Percentiles rank a stretch among this genome's conserved stretches.
Conservation (phyloP, 2,113 vertebrate genomes). For the Pomatostomus ruficeps region DNA sequence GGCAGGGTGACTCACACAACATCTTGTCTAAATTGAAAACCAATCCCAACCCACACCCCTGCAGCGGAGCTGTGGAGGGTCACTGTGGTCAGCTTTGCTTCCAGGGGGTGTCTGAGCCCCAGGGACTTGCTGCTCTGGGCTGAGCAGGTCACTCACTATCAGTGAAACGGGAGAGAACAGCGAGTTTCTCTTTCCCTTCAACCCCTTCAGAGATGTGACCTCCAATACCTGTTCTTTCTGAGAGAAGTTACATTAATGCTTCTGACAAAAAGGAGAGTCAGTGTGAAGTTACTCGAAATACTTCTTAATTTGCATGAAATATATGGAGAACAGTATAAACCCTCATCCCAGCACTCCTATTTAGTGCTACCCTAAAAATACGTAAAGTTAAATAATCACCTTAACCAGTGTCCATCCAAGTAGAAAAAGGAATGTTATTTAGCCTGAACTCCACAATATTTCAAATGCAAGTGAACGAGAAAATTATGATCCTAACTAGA, state of each 20-base stretch:
- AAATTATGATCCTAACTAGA: not conserved
- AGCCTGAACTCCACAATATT: not conserved
- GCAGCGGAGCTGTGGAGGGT: conserved; percentile 37
- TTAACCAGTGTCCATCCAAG: not conserved
- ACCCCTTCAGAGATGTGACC: not conserved
- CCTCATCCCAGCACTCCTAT: not conserved
- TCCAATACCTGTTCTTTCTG: not conserved
- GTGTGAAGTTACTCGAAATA: not conserved
- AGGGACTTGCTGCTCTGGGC: not conserved
- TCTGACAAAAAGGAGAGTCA: not conserved
- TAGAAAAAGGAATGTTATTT: not conserved
- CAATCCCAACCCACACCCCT: conserved; percentile 48
- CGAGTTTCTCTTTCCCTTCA: not conserved
- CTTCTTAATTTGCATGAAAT: not conserved
- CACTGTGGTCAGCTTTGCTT: conserved; percentile 22
- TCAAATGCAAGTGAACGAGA: not conserved
- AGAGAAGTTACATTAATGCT: not conserved
- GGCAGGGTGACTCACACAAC: conserved; percentile 52
- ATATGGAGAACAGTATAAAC: not conserved
- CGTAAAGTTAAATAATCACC: not conserved
- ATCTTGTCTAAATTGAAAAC: conserved; percentile 64
- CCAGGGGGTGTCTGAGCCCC: conserved; percentile 4
- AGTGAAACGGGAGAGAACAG: not conserved
- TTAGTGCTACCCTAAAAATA: not conserved
- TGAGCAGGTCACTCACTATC: not conserved